Evolutionary conservation across 2,888 invertebrate genomes (phyloP).

Genomic region (Drosophila setosimentum): DNA sequence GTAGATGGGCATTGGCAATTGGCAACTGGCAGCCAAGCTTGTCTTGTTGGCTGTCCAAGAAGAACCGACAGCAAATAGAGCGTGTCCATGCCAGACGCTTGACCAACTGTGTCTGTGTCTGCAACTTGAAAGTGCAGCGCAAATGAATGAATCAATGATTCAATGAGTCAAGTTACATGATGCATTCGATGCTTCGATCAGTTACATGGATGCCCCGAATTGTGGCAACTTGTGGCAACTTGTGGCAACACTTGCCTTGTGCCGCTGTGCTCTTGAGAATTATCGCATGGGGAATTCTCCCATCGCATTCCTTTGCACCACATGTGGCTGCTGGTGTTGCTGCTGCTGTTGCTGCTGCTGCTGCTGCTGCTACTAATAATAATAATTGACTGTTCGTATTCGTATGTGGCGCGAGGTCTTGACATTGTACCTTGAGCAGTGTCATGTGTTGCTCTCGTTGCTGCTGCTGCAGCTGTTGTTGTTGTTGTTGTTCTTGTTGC

Average conservation of each 20-base stretch:
- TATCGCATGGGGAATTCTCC: slow-evolving; percentile 40
- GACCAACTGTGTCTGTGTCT: slow-evolving; percentile 69
- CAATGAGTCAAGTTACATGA: slow-evolving; percentile 11
- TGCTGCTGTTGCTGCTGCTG: background rate
- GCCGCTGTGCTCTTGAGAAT: slow-evolving; percentile 24
- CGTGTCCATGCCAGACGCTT: slow-evolving; percentile 66
- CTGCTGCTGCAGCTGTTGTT: slow-evolving; percentile 4
- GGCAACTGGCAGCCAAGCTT: slow-evolving; percentile 24
- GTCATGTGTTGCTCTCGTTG: slow-evolving; percentile 52
- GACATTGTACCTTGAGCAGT: slow-evolving; percentile 79
- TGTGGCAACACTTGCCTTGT: background rate
- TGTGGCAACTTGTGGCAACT: slow-evolving; percentile 5
- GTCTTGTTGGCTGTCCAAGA: slow-evolving; percentile 47
- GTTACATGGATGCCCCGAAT: slow-evolving; percentile 16
- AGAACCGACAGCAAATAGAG: slow-evolving; percentile 65
- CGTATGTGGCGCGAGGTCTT: slow-evolving; percentile 74
- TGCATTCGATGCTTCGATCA: slow-evolving; percentile 4
- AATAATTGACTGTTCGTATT: slow-evolving; percentile 6
- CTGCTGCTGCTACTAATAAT: background rate
- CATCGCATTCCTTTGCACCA: slow-evolving; percentile 34
- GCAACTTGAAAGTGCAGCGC: slow-evolving; percentile 63
- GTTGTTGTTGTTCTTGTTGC: background rate
- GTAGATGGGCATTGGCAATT: slow-evolving; percentile 5
- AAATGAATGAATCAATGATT: slow-evolving; percentile 22
- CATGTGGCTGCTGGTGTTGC: background rate